Percentiles rank a stretch among this genome's conserved stretches.
Conservation (phyloP, 2,113 vertebrate species). For the Oreochromis tanganicae region DNA sequence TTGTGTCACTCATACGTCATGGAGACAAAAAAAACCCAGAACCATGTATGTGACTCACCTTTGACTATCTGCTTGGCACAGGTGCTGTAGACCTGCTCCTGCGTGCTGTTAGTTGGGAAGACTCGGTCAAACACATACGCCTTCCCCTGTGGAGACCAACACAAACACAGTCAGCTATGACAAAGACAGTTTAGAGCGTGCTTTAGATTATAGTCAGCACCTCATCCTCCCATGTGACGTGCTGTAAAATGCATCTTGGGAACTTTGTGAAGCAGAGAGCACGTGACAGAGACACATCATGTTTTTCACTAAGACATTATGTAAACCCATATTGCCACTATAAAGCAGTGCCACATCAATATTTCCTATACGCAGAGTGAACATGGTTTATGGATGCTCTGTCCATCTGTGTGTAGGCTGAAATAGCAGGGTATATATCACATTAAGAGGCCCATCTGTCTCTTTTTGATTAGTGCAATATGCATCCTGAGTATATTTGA, state of each 20-base stretch:
- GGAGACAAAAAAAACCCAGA: background rate
- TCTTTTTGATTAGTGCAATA: background rate
- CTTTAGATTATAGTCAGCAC: conserved; percentile 9
- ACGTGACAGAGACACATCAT: background rate
- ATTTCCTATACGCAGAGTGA: background rate
- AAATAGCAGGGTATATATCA: background rate
- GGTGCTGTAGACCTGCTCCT: conserved; percentile 89
- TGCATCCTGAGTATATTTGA: background rate
- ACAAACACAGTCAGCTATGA: conserved; percentile 12
- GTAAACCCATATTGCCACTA: background rate
- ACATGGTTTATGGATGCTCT: background rate
- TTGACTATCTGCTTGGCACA: conserved; percentile 93
- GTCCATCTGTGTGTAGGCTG: background rate
- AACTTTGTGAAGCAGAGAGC: background rate
- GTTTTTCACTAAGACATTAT: conserved; percentile 16
- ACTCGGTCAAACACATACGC: conserved; percentile 85
- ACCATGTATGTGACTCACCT: conserved; percentile 71
- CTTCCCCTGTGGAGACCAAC: conserved; percentile 75
- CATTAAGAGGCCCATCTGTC: conserved; percentile 4
- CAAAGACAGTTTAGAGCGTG: background rate
- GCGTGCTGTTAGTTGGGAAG: conserved; percentile 87
- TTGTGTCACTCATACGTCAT: background rate
- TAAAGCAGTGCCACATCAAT: conserved; percentile 14
- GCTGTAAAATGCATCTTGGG: background rate
- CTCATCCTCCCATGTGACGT: background rate